phyloP scores from a whole-genome alignment of 2,113 vertebrate species.

The Cyanoramphus novaezelandiae region DNA sequence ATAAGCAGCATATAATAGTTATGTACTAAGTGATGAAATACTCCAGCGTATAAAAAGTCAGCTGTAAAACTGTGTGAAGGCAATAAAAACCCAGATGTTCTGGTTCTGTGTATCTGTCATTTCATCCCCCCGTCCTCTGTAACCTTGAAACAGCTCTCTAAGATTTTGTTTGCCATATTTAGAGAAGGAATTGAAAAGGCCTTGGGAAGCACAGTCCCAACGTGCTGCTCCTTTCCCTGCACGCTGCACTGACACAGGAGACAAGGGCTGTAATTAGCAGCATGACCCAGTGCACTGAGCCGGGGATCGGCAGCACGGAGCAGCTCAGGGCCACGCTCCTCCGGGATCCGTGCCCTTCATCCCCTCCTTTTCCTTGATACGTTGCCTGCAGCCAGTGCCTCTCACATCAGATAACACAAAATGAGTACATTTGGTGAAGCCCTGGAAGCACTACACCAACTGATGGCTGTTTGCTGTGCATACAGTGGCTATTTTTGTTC shows the following conservation, averaged over 20 bases:
- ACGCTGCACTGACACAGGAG: slow-evolving; percentile 31
- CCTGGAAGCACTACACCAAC: background rate
- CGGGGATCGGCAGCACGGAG: background rate
- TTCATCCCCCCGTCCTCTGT: background rate
- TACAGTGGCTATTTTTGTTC: background rate
- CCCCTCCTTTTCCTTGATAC: background rate
- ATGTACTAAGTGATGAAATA: background rate
- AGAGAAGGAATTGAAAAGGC: slow-evolving; percentile 1
- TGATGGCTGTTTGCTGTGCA: accelerated
- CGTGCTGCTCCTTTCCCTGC: background rate
- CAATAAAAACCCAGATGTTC: slow-evolving; percentile 1
- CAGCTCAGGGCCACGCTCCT: slow-evolving; percentile 14
- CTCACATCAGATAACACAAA: slow-evolving; percentile 15
- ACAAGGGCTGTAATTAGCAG: slow-evolving; percentile 39
- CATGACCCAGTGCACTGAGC: background rate
- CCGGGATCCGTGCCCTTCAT: background rate
- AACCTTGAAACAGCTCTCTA: background rate
- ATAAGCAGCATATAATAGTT: background rate
- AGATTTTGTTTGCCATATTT: background rate
- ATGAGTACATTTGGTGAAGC: background rate
- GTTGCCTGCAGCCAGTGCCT: background rate
- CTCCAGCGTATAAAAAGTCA: background rate
- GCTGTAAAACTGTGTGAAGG: background rate
- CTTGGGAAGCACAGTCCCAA: background rate
- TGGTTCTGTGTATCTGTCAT: background rate